Base-by-base conservation (phyloP, 2,888 invertebrate genomes). In the Sinhomidia bicolor region DNA sequence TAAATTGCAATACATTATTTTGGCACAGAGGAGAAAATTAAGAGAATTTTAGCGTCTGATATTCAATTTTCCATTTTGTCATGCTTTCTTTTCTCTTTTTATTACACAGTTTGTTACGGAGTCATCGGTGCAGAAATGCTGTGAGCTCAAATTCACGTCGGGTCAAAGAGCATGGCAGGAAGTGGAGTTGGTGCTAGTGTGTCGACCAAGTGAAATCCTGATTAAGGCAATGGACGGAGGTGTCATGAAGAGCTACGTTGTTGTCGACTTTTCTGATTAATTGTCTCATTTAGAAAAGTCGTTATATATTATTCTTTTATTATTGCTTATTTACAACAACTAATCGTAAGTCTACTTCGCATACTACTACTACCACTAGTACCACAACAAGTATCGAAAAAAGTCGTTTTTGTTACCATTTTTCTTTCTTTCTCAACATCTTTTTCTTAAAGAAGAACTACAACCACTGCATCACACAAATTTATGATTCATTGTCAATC, bases 101-200 rank as follows among this genome's bases (percentile, higher is more conserved):
- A 47, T 26, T 65, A 85, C 88, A n/a, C 82, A 92, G 92, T 90
- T 91, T 79, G 91, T 91, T 32, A 91, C 92, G 41, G 91, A 92
- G 84, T 89, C 90, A 79, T 89, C 91, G 3, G 92, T 92, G 20
- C 78, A 89, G 62, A 92, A 92, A 90, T 92, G 92, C 76, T 91
- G 92, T 81, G 92, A 92, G 78, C 89, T 92, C 54, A 91, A 91
- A 54, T 91, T 92, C 88, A 89, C 90, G n/a, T 89, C 89, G 23
- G 91, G 88, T 82, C 90, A 90, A 81, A 91, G 90, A 76, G 89
- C 90, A 47, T 92, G 91, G 91, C 90, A 91, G 88, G 91, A 92
- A 86, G 91, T 92, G 10, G 91, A 91, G 41, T 76, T 92, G 54
- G 88, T 91, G 68, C 85, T 92, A 7, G 88, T 87, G 44, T 92